phyloP scores from a whole-genome alignment of 2,113 vertebrate species.

The Otolemur garnettii region DNA sequence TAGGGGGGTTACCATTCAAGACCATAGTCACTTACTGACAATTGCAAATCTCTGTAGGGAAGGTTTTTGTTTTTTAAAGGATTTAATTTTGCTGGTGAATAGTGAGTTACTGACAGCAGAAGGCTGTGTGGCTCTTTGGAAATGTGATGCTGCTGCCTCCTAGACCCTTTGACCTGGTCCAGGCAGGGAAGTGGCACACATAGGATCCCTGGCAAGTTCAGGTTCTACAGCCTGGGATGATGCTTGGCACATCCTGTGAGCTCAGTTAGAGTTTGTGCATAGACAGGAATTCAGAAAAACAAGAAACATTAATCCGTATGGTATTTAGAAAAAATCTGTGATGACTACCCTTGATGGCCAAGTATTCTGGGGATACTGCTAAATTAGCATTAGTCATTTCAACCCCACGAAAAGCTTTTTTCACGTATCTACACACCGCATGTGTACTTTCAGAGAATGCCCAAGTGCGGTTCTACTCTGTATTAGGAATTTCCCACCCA shows the following conservation, averaged over 20 bases:
- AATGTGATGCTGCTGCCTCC: background rate
- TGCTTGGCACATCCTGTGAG: background rate
- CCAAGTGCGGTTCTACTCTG: background rate
- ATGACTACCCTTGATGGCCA: background rate
- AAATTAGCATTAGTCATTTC: no score
- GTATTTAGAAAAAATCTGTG: background rate
- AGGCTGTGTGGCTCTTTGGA: background rate
- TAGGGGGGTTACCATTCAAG: background rate
- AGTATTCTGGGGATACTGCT: background rate
- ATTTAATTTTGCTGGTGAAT: background rate
- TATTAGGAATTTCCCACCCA: background rate
- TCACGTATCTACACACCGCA: background rate
- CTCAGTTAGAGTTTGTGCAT: background rate
- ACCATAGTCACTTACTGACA: accelerated
- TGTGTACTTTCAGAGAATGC: background rate
- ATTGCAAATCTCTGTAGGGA: background rate
- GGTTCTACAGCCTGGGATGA: accelerated
- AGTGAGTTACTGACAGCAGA: background rate
- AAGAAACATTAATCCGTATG: background rate
- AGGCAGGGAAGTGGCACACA: background rate
- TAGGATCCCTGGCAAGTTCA: background rate
- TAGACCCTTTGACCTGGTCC: background rate
- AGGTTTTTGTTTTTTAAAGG: background rate
- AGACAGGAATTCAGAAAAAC: background rate
- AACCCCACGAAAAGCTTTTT: background rate